Conservation (phyloP, 2,113 vertebrate genomes). For the Emydura subglobosa region DNA sequence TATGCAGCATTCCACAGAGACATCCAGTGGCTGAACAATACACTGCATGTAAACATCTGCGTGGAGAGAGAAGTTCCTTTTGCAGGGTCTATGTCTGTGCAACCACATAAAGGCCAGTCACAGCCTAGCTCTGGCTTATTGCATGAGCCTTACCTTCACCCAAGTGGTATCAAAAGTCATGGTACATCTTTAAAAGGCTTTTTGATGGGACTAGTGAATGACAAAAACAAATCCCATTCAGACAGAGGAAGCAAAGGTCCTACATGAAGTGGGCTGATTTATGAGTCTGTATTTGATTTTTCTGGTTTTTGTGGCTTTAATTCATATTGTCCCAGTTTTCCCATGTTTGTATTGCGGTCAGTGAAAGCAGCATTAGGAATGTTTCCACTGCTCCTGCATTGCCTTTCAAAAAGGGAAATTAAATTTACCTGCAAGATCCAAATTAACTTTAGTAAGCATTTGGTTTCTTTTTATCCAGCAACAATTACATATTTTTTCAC, state of each 20-base stretch:
- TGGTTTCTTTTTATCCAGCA: not conserved
- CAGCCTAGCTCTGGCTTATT: not conserved
- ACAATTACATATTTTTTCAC: too few relatives aligned
- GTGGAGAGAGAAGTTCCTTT: accelerated
- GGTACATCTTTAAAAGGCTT: accelerated
- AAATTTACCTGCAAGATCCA: not conserved
- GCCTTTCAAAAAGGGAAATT: not conserved
- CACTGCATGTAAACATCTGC: accelerated
- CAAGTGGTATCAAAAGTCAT: accelerated
- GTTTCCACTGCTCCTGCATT: not conserved
- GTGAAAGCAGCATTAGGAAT: not conserved
- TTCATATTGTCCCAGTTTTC: not conserved
- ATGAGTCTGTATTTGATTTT: not conserved
- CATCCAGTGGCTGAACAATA: not conserved
- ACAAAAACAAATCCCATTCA: not conserved
- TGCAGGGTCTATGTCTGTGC: not conserved
- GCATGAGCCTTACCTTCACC: not conserved
- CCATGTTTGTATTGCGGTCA: not conserved
- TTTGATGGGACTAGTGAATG: not conserved
- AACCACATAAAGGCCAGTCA: not conserved
- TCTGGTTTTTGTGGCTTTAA: not conserved
- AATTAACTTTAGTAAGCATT: not conserved
- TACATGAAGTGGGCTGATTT: accelerated
- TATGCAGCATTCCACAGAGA: too few relatives aligned
- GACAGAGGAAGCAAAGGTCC: not conserved